These are phyloP conservation scores for Ranitomeya variabilis DNA, from an alignment of 2,113 vertebrate genomes.

Conservation along the genomic window DNA sequence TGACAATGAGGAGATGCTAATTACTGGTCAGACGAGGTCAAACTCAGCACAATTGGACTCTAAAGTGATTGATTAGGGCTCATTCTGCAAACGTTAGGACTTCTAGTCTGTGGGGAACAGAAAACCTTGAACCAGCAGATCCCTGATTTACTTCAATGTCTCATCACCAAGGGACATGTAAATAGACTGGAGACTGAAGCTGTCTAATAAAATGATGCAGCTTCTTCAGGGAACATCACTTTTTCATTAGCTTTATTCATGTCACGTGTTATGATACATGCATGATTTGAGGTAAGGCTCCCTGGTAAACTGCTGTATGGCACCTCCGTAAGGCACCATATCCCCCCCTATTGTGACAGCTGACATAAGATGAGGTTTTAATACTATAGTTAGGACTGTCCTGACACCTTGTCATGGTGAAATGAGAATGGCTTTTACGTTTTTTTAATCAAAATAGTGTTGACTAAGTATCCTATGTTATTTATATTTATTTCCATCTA, in stretches of 20 bases:
- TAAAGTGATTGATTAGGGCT: conserved; percentile 54
- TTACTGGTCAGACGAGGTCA: conserved; percentile 51
- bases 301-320: no score
- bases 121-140: conserved; percentile 55
- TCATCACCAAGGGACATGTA: neutral
- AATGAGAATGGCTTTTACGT: no score
- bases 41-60: conserved; percentile 53
- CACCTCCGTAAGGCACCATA: neutral
- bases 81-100: conserved; percentile 44
- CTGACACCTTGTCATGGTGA: no score
- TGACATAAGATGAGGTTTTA: no score
- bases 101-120: conserved; percentile 43
- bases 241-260: neutral
- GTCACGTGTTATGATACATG: neutral
- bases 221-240: neutral
- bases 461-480: no score
- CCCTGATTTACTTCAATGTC: conserved; percentile 39
- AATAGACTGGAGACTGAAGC: neutral
- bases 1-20: conserved; percentile 46
- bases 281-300: neutral
- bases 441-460: no score
- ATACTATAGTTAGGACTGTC: no score
- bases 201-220: neutral
- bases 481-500: no score
- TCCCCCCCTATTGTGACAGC: no score